phyloP scores from a whole-genome alignment of 2,113 vertebrate species.

The Salvator merianae region DNA sequence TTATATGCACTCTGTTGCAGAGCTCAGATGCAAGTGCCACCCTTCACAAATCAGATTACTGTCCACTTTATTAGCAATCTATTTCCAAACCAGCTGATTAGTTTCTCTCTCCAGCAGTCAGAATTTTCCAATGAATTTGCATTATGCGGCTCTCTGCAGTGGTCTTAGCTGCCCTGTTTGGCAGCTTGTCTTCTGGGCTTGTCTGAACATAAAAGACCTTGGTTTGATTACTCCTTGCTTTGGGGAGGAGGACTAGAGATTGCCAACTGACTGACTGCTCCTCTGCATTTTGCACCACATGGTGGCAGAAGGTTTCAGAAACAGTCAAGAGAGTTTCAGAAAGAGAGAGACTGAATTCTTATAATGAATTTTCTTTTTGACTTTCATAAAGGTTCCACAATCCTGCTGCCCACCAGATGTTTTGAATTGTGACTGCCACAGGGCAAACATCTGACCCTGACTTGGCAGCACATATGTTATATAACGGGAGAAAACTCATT shows the following conservation, averaged over 20 bases:
- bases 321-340: no score
- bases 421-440: no score
- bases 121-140: background rate
- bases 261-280: background rate
- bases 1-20: background rate
- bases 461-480: no score
- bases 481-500: no score
- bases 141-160: background rate
- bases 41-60: conserved; percentile 12
- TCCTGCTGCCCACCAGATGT: no score
- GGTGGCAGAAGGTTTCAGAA: no score
- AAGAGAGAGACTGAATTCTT: no score
- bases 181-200: background rate
- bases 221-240: background rate
- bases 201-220: background rate
- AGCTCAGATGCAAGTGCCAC: background rate
- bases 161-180: background rate
- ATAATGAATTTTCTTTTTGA: no score
- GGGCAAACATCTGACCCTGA: no score
- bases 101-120: background rate
- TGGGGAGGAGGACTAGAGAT: background rate
- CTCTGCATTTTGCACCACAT: background rate
- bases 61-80: conserved; percentile 3
- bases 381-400: no score
- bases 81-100: background rate